Percentiles rank a stretch among this genome's conserved stretches.
phyloP scores from a whole-genome alignment of 2,888 invertebrate genomes.

The Bugula neritina region DNA sequence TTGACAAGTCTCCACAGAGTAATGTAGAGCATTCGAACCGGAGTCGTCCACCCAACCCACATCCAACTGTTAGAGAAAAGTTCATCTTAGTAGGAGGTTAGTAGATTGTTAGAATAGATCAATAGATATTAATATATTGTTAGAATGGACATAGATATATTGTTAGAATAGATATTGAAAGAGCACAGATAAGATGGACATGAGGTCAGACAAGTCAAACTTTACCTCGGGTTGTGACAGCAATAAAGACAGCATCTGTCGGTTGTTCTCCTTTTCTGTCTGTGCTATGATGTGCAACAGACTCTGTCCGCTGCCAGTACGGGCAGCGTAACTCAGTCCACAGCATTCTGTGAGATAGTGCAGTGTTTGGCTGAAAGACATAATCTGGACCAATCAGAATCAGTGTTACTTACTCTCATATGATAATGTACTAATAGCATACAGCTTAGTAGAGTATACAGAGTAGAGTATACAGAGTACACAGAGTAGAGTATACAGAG shows the following conservation, averaged over 20 bases:
- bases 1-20: background rate
- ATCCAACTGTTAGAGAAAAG: background rate
- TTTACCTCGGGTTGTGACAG: background rate
- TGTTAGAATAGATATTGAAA: no score
- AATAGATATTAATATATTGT: no score
- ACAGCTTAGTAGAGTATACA: no score
- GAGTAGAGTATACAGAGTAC: no score
- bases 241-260: background rate
- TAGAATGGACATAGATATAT: no score
- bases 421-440: no score
- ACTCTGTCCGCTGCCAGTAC: background rate
- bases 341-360: background rate
- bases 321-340: background rate
- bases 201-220: no score
- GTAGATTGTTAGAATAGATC: no score
- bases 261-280: conserved; percentile 1
- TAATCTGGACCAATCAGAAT: no score
- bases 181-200: no score
- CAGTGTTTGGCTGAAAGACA: background rate
- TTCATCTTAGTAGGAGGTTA: background rate
- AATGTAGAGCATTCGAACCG: conserved; percentile 8
- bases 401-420: no score
- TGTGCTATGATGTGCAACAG: background rate
- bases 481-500: no score
- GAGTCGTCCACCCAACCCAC: background rate